Percentiles rank a stretch among this genome's conserved stretches.
Evolutionary conservation across 64 coral and sea anemone species (phyloP).

Genomic region (Montipora foliosa): DNA sequence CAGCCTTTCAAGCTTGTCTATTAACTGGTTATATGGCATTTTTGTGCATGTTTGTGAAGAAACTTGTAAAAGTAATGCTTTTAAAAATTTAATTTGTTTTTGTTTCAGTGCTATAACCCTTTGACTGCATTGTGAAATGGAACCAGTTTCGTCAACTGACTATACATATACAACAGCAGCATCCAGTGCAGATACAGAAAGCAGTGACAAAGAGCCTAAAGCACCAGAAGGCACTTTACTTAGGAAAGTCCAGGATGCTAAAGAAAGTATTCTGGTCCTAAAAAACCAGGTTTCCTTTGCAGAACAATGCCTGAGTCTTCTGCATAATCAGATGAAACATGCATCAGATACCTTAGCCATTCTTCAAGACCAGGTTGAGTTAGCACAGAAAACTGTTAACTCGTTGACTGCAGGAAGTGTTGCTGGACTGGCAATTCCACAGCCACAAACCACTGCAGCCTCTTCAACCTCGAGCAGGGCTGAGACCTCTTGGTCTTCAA

Average conservation of each 20-base stretch:
- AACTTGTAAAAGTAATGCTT: not conserved
- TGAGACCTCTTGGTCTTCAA: not conserved
- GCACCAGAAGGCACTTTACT: conserved; percentile 39
- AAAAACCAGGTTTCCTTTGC: conserved; percentile 77
- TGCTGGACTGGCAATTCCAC: conserved; percentile 24
- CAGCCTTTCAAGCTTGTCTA: too few species aligned
- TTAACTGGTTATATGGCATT: not conserved
- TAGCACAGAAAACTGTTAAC: conserved; percentile 70
- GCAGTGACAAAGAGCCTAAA: conserved; percentile 13
- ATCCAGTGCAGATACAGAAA: not conserved
- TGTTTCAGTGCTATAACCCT: not conserved
- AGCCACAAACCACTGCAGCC: not conserved
- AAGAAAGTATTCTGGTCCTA: conserved; percentile 39
- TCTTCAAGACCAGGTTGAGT: conserved; percentile 69
- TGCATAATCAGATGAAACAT: conserved; percentile 81
- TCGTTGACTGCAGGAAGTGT: conserved; percentile 19
- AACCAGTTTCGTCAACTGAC: not conserved
- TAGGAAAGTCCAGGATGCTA: conserved; percentile 39
- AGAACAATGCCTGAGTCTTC: conserved; percentile 65
- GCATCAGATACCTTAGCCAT: conserved; percentile 73
- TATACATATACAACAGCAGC: conserved; percentile 8
- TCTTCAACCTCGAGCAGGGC: not conserved
- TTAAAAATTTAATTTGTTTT: not conserved
- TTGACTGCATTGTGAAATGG: conserved; percentile 10
- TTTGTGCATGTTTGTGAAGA: not conserved